Percentiles rank a stretch among this genome's conserved stretches.
Evolutionary conservation across 64 coral and sea anemone genomes (phyloP).

Genomic region (Montipora cactus): DNA sequence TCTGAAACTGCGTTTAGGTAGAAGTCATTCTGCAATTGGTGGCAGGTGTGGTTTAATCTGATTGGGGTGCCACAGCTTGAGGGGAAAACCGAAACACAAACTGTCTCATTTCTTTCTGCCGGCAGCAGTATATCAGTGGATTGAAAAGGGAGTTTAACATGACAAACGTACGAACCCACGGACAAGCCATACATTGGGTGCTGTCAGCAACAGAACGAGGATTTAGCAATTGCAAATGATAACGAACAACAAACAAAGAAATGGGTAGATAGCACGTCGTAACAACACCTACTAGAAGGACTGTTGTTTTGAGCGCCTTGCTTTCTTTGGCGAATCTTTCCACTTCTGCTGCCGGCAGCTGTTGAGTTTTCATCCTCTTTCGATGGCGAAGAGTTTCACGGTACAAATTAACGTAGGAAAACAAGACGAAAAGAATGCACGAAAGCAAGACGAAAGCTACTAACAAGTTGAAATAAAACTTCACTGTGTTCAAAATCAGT

Average conservation of each 20-base stretch:
- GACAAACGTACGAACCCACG: background rate
- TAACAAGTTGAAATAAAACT: background rate
- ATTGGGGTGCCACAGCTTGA: too few species aligned
- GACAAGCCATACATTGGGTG: too few species aligned
- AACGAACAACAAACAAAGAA: too few species aligned
- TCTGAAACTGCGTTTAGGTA: too few species aligned
- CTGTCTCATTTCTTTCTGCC: background rate
- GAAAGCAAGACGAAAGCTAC: background rate
- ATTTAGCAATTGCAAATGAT: too few species aligned
- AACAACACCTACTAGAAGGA: background rate
- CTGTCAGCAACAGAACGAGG: too few species aligned
- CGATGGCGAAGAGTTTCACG: background rate
- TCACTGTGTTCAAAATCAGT: too few species aligned
- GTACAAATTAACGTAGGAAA: background rate
- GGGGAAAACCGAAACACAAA: background rate
- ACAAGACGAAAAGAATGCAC: background rate
- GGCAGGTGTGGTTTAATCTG: too few species aligned
- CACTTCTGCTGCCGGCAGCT: background rate
- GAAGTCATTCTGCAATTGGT: too few species aligned
- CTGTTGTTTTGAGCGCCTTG: slow-evolving; percentile 5
- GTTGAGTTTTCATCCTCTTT: slow-evolving; percentile 10
- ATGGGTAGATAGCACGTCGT: background rate
- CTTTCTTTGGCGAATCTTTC: background rate
- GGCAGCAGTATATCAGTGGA: background rate
- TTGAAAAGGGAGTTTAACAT: background rate